Evolutionary conservation across 1,140 invertebrate genomes (phyloP).

Genomic region (Epicauta chinensis): DNA sequence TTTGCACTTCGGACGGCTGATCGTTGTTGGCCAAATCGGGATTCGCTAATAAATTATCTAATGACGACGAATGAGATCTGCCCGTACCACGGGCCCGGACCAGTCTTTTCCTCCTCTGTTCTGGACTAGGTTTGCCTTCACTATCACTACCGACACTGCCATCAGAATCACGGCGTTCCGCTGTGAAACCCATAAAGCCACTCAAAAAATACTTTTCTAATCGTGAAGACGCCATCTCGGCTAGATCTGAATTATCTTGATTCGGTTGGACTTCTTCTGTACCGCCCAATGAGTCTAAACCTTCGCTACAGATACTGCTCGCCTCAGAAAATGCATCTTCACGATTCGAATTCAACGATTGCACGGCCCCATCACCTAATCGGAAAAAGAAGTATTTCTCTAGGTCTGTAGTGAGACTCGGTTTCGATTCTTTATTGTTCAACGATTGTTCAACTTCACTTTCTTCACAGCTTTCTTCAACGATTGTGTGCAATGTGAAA

Average conservation of each 20-base stretch:
- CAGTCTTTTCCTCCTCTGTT: slow-evolving; percentile 71
- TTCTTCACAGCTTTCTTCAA: slow-evolving; percentile 91
- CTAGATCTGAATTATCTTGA: slow-evolving; percentile 51
- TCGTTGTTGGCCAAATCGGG: slow-evolving; percentile 49
- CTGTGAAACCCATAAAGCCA: slow-evolving; percentile 74
- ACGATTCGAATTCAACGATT: slow-evolving; percentile 42
- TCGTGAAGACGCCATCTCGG: slow-evolving; percentile 75
- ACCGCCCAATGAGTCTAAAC: slow-evolving; percentile 59
- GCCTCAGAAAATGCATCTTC: slow-evolving; percentile 79
- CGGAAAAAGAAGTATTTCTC: slow-evolving; percentile 90
- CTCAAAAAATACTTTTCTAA: slow-evolving; percentile 87
- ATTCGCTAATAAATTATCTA: slow-evolving; percentile 64
- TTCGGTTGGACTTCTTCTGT: slow-evolving; percentile 45
- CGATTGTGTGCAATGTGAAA: slow-evolving; percentile 87
- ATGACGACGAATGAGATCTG: slow-evolving; percentile 68
- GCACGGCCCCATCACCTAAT: slow-evolving; percentile 61
- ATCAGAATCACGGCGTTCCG: slow-evolving; percentile 67
- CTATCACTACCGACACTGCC: slow-evolving; percentile 80
- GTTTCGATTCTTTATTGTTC: slow-evolving; percentile 51
- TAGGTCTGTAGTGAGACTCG: slow-evolving; percentile 70
- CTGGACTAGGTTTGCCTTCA: slow-evolving; percentile 77
- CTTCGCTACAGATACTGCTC: slow-evolving; percentile 80
- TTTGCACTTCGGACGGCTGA: slow-evolving; percentile 41
- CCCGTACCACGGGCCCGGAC: slow-evolving; percentile 73
- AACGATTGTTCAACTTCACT: slow-evolving; percentile 65